Percentiles rank a stretch among this genome's conserved stretches.
Conservation (phyloP, 2,797 vertebrate genomes). For the Prionace glauca region DNA sequence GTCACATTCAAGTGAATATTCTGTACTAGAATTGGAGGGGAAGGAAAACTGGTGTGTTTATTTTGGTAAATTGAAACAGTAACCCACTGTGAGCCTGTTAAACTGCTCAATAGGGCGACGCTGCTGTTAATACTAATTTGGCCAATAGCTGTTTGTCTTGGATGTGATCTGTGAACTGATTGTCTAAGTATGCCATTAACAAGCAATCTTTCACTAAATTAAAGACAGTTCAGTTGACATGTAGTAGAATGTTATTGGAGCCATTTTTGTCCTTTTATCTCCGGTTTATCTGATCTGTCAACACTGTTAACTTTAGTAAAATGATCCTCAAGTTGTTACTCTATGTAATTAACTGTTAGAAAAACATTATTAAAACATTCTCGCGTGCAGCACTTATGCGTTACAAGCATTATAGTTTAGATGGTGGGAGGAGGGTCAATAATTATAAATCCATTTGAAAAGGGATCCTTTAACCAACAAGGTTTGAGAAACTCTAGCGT, state of each 20-base stretch:
- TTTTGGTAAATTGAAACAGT: not conserved
- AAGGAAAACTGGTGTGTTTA: not conserved
- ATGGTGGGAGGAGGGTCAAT: not conserved
- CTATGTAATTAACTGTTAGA: not conserved
- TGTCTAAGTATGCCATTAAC: not conserved
- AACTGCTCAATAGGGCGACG: not conserved
- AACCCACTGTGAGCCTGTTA: not conserved
- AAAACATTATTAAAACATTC: not conserved
- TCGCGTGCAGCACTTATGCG: not conserved
- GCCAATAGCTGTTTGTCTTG: not conserved
- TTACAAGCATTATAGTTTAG: not conserved
- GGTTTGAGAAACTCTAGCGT: not conserved
- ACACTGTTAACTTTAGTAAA: not conserved
- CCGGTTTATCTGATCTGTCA: not conserved
- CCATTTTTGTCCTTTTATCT: not conserved
- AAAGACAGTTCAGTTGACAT: not conserved
- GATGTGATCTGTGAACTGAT: not conserved
- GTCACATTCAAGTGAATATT: not conserved
- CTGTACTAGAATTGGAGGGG: not conserved
- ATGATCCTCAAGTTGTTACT: not conserved
- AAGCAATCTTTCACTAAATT: not conserved
- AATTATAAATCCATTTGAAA: not conserved
- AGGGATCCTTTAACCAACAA: not conserved
- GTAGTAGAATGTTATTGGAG: not conserved
- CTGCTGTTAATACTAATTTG: constrained; percentile 1